These are phyloP conservation scores for Lampropteryx suffumata DNA, from an alignment of 2,888 invertebrate species.

Conservation along the genomic window DNA sequence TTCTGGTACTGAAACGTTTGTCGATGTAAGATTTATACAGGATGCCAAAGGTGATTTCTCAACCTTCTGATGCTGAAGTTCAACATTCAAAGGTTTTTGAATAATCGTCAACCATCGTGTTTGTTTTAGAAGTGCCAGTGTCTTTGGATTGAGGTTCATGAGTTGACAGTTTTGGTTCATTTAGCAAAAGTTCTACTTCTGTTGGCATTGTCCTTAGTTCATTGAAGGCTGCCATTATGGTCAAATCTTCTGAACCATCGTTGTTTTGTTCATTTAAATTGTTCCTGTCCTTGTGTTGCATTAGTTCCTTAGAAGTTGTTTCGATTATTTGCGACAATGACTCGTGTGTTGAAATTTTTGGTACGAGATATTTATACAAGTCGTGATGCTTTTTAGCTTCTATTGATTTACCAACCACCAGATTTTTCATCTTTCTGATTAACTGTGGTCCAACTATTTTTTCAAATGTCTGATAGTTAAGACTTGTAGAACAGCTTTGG, in stretches of 20 bases:
- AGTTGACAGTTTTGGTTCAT: slow-evolving; percentile 28
- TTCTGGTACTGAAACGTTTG: background rate
- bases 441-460: slow-evolving; percentile 30
- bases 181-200: slow-evolving; percentile 28
- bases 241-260: background rate
- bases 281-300: slow-evolving; percentile 1
- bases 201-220: slow-evolving; percentile 27
- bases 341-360: slow-evolving; percentile 2
- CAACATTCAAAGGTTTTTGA: background rate
- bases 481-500: background rate
- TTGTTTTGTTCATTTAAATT: slow-evolving; percentile 1
- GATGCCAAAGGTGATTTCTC: background rate
- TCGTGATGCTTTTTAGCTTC: slow-evolving; percentile 22
- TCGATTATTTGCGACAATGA: background rate
- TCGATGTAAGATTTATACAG: background rate
- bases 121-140: slow-evolving; percentile 28
- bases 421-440: slow-evolving; percentile 26
- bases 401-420: slow-evolving; percentile 19
- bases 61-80: background rate
- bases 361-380: slow-evolving; percentile 20
- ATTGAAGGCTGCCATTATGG: slow-evolving; percentile 1
- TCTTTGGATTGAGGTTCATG: slow-evolving; percentile 30
- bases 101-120: slow-evolving; percentile 27
- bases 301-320: slow-evolving; percentile 1
- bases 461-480: slow-evolving; percentile 27